Percentiles rank a stretch among this genome's conserved stretches.
Conservation (phyloP, 2,888 invertebrate genomes). For the Cephus sareptanus region DNA sequence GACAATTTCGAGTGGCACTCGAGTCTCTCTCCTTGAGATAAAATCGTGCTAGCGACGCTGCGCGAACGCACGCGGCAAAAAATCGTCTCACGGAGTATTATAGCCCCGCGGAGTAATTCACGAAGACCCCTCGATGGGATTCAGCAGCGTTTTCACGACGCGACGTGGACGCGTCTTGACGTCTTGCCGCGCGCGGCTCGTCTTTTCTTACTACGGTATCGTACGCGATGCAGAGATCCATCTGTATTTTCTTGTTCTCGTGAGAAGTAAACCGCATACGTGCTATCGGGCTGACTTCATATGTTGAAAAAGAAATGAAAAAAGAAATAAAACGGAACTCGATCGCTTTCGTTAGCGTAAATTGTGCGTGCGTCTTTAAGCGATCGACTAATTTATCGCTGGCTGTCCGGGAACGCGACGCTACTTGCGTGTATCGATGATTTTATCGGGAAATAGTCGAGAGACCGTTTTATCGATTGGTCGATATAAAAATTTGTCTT, state of each 20-base stretch:
- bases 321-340: background rate
- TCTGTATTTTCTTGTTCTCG: background rate
- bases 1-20: conserved; percentile 47
- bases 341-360: background rate
- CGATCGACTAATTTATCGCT: background rate
- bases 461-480: background rate
- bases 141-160: background rate
- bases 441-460: background rate
- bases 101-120: background rate
- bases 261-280: background rate
- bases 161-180: background rate
- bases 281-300: background rate
- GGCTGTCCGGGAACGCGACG: background rate
- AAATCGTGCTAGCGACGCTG: conserved; percentile 4
- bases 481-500: background rate
- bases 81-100: background rate
- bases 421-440: background rate
- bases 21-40: conserved; percentile 27
- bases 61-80: background rate
- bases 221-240: background rate
- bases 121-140: background rate
- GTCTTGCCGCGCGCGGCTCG: background rate
- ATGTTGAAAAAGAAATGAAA: background rate
- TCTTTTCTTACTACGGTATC: background rate
- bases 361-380: background rate